phyloP scores from a whole-genome alignment of 2,888 invertebrate species.

The Drosophila fulvimacula region DNA sequence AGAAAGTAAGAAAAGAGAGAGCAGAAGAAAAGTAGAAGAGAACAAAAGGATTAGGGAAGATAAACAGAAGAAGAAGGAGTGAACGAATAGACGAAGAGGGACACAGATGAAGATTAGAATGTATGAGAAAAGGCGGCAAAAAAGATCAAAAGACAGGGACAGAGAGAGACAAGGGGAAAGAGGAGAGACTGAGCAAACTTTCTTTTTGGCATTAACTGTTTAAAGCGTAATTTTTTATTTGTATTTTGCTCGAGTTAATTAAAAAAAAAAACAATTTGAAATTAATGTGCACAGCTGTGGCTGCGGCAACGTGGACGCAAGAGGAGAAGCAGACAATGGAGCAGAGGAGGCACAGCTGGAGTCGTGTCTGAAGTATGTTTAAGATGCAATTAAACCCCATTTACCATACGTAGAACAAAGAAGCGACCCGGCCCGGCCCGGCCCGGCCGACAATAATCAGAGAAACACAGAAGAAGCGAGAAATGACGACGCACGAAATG shows the following conservation, averaged over 20 bases:
- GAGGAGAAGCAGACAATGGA: neutral
- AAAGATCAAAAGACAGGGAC: neutral
- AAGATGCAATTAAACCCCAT: constrained; percentile 52
- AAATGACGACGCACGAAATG: constrained; percentile 53
- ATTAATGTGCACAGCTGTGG: constrained; percentile 57
- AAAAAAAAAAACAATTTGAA: constrained; percentile 59
- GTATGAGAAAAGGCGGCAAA: neutral
- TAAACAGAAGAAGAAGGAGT: neutral
- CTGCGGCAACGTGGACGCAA: neutral
- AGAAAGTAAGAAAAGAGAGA: neutral
- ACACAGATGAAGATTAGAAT: neutral
- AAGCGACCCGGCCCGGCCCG: constrained; percentile 4
- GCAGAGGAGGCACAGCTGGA: constrained; percentile 6
- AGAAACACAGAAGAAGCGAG: constrained; percentile 1
- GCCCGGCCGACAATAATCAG: constrained; percentile 17
- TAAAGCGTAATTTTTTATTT: constrained; percentile 33
- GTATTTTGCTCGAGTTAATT: constrained; percentile 61
- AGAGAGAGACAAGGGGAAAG: too few species aligned
- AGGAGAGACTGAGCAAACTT: constrained; percentile 49
- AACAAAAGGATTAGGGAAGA: too few species aligned
- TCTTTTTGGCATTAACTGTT: constrained; percentile 55
- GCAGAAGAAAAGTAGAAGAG: neutral
- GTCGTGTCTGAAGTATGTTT: constrained; percentile 11
- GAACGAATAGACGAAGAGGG: neutral
- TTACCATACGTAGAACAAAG: constrained; percentile 35